phyloP scores from a whole-genome alignment of 1,140 invertebrate species.

The Plutomurus gul region DNA sequence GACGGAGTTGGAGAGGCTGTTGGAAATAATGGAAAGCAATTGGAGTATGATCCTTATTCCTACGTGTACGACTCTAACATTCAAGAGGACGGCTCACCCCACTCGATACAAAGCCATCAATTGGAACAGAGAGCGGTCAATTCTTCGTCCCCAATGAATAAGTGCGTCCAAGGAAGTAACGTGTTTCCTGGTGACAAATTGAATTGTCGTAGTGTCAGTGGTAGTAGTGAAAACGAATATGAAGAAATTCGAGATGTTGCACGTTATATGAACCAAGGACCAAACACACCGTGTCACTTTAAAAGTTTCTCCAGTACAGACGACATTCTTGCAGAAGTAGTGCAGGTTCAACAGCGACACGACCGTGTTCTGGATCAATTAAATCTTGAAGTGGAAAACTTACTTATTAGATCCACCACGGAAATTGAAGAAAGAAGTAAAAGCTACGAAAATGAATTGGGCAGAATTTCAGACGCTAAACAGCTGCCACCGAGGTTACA shows the following conservation, averaged over 20 bases:
- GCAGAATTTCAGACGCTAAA: not conserved
- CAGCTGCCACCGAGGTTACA: not conserved
- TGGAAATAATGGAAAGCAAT: slow-evolving; percentile 14
- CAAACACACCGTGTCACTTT: slow-evolving; percentile 44
- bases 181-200: slow-evolving; percentile 1
- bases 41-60: slow-evolving; percentile 51
- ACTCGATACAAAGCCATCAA: not conserved
- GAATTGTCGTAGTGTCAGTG: slow-evolving; percentile 17
- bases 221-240: slow-evolving; percentile 51
- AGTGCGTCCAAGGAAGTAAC: not conserved
- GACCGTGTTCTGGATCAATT: slow-evolving; percentile 52
- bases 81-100: slow-evolving; percentile 1
- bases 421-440: slow-evolving; percentile 32
- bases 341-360: slow-evolving; percentile 51
- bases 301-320: slow-evolving; percentile 53
- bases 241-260: slow-evolving; percentile 53
- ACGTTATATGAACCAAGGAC: slow-evolving; percentile 47
- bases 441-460: not conserved
- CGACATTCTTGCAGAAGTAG: slow-evolving; percentile 53
- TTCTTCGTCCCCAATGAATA: not conserved
- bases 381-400: slow-evolving; percentile 53
- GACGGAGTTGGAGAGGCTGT: not conserved
- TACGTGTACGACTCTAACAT: slow-evolving; percentile 53
- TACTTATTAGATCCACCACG: slow-evolving; percentile 42
- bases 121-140: not conserved